Evolutionary conservation across 2,888 invertebrate genomes (phyloP), one percentile per base, ranked within the genome.

Genomic region (Thymelicus lineola): DNA sequence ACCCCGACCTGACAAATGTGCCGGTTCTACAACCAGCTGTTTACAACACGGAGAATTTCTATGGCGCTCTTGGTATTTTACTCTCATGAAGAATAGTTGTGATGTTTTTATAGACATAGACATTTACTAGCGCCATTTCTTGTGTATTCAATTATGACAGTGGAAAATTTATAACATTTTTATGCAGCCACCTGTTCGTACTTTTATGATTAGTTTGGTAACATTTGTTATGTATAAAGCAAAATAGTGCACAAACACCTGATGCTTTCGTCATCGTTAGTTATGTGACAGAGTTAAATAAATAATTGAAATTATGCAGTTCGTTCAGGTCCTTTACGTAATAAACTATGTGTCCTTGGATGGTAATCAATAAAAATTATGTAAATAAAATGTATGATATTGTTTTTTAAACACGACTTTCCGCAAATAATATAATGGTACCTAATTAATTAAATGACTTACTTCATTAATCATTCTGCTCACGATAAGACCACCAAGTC

Each of bases 1-100:
- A 50, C 62, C 61, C 61, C 64, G 65, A 59, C 73, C 71, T 66
- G 72, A 73, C 66, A 62, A 62, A 62, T 62, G 62, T 62, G 62
- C 62, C 62, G 62, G 62, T 53, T 63, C 63, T 63, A 53, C 36
- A 38, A 63, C 63, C 63, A 63, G 63, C 63, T 63, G 63, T 63
- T 63, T 63, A 63, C 63, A 53, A 53, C 53, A 63, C 53, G 63
- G 38, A 63, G 50, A 38, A 63, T 63, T 63, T 35, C 50, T 63
- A 53, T 63, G 50, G 50, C 53, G 20, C 50, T 17, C 36, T 12
- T 10, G 28, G n/a, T 63, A 38, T 53, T 63, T 62, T 62, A 61
- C 48, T 48, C 35, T 48, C 62, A 28, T 35, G 35, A 55, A 55
- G 53, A 55, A 55, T 53, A 20, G n/a, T 48, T 15, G 50, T 55